Percentiles rank a stretch among this genome's conserved stretches.
Conservation (phyloP, 1,140 invertebrate species). For the Maniola jurtina region DNA sequence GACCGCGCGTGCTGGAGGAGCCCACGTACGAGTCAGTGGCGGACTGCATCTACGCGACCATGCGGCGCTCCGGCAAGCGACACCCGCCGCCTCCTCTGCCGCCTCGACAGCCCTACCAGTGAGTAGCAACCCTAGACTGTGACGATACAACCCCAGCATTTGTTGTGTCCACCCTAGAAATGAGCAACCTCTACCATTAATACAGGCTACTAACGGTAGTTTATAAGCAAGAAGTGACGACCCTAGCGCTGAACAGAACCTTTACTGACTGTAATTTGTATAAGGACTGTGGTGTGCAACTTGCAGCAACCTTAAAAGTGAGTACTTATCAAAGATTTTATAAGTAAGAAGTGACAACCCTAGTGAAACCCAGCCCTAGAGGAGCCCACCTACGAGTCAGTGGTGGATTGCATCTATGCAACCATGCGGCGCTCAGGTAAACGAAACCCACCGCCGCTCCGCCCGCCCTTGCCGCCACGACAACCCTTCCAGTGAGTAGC, state of each 20-base stretch:
- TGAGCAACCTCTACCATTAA: no score
- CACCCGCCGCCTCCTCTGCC: constrained; percentile 45
- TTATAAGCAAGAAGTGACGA: no score
- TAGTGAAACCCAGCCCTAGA: no score
- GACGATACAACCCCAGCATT: no score
- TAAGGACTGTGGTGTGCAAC: no score
- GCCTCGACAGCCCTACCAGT: constrained; percentile 40
- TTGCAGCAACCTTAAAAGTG: no score
- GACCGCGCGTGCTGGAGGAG: constrained; percentile 27
- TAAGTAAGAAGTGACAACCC: no score
- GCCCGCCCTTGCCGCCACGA: constrained; percentile 45
- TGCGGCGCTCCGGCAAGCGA: constrained; percentile 40
- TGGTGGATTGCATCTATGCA: constrained; percentile 57
- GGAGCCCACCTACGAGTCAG: constrained; percentile 59
- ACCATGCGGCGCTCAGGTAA: constrained; percentile 45
- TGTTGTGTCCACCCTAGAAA: no score
- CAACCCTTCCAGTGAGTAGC: constrained; percentile 31
- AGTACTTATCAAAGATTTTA: no score
- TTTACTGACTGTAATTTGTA: no score
- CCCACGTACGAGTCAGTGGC: constrained; percentile 59
- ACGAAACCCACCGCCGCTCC: constrained; percentile 42
- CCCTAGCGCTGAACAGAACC: no score
- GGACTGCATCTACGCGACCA: constrained; percentile 58
- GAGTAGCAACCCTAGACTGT: constrained; percentile 5
- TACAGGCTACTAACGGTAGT: no score